A percentile compares a stretch with the other conserved stretches of the same genome.
Evolutionary conservation across 2,888 invertebrate species (phyloP).

Genomic region (Ganaspis brasiliensis): DNA sequence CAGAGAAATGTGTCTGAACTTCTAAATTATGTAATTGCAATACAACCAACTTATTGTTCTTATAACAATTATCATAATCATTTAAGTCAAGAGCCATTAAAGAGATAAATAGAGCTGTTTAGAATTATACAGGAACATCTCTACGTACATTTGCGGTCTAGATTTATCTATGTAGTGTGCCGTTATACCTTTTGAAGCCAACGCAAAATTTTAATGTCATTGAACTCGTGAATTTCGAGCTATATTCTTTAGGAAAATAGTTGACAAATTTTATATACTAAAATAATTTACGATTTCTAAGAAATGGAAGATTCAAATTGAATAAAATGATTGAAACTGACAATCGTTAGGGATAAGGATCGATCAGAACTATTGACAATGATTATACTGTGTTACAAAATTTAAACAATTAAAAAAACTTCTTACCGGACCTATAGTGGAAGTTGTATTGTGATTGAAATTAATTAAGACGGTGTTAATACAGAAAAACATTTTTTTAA

Average conservation of each 20-base stretch:
- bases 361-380: no score
- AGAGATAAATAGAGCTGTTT: conserved; percentile 20
- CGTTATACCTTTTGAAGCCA: conserved; percentile 17
- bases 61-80: conserved; percentile 15
- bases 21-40: conserved; percentile 12
- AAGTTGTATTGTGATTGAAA: no score
- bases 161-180: conserved; percentile 20
- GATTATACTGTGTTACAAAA: no score
- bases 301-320: no score
- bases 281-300: no score
- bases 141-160: conserved; percentile 3
- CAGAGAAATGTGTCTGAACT: conserved; percentile 12
- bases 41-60: conserved; percentile 8
- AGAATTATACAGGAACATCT: conserved; percentile 2
- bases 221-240: not conserved
- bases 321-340: no score
- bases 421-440: no score
- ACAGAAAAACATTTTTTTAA: no score
- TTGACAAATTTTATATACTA: no score
- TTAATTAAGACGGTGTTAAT: no score
- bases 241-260: not conserved
- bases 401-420: no score
- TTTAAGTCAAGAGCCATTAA: conserved; percentile 33
- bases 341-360: no score
- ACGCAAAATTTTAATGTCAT: conserved; percentile 24